These are phyloP conservation scores for Drosophila merina DNA, from an alignment of 2,888 invertebrate species.

Conservation along the genomic window DNA sequence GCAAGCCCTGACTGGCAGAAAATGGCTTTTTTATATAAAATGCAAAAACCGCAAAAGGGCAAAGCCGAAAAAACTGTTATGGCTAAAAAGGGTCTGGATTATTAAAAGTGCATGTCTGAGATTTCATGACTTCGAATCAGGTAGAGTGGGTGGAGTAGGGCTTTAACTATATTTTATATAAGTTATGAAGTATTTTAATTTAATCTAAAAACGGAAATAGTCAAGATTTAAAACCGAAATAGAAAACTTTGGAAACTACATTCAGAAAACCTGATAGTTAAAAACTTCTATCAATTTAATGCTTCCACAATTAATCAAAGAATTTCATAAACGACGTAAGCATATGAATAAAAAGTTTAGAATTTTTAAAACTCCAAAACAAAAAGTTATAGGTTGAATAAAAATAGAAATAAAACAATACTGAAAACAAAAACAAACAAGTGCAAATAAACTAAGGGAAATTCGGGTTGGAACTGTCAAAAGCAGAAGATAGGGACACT, in stretches of 20 bases:
- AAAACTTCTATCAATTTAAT: no score
- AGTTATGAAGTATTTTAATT: no score
- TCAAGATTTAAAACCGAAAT: no score
- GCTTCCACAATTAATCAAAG: conserved; percentile 33
- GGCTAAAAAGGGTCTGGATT: neutral
- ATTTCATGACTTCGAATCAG: neutral
- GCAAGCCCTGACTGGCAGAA: conserved; percentile 46
- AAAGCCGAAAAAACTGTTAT: neutral
- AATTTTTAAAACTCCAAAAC: conserved; percentile 24
- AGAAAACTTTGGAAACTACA: no score
- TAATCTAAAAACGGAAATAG: no score
- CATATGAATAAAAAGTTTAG: conserved; percentile 29
- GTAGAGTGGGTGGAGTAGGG: neutral
- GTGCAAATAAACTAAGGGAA: conserved; percentile 24
- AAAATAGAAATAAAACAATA: conserved; percentile 11
- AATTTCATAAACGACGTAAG: conserved; percentile 10
- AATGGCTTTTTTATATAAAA: conserved; percentile 47
- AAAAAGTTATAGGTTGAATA: conserved; percentile 11
- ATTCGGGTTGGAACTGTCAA: conserved; percentile 31
- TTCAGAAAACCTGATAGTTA: no score
- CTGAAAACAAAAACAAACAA: conserved; percentile 8
- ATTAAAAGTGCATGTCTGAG: conserved; percentile 1
- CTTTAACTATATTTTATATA: neutral
- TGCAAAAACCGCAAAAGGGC: conserved; percentile 30
- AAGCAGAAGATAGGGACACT: conserved; percentile 10